A percentile compares a stretch with the other conserved stretches of the same genome.
Evolutionary conservation across 2,888 invertebrate genomes (phyloP).

Genomic region (Diogma glabrata): DNA sequence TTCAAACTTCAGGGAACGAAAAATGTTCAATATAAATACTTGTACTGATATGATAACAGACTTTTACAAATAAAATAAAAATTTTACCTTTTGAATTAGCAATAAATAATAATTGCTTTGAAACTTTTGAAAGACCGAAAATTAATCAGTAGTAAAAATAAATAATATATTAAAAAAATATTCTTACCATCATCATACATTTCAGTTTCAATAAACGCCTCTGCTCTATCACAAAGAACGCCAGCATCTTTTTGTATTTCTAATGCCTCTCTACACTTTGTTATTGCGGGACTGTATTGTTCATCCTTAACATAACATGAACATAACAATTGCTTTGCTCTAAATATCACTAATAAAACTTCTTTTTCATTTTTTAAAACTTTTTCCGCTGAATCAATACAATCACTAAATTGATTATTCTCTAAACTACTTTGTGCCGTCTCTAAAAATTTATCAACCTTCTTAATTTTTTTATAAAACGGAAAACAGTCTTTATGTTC

Average conservation of each 20-base stretch:
- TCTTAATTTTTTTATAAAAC: constrained; percentile 92
- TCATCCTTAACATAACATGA: constrained; percentile 62
- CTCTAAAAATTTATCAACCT: constrained; percentile 68
- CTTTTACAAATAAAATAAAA: too few species aligned
- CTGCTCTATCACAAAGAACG: constrained; percentile 80
- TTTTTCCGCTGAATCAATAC: constrained; percentile 55
- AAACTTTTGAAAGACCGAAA: too few species aligned
- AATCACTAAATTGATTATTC: constrained; percentile 51
- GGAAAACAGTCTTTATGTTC: constrained; percentile 95
- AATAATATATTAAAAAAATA: too few species aligned
- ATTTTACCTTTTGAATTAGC: too few species aligned
- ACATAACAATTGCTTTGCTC: constrained; percentile 69
- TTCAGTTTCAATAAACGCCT: constrained; percentile 80
- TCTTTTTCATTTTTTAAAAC: constrained; percentile 58
- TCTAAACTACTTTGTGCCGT: constrained; percentile 52
- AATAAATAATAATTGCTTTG: neutral
- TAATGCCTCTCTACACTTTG: constrained; percentile 68
- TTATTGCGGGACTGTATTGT: constrained; percentile 57
- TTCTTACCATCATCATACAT: constrained; percentile 77
- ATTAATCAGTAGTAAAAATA: too few species aligned
- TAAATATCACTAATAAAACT: constrained; percentile 56
- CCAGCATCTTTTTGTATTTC: constrained; percentile 61
- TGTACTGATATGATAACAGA: too few species aligned
- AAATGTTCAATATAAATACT: too few species aligned
- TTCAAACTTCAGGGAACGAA: too few species aligned